These are phyloP conservation scores for Agapostemon virescens DNA, from an alignment of 2,888 invertebrate species.

Conservation along the genomic window DNA sequence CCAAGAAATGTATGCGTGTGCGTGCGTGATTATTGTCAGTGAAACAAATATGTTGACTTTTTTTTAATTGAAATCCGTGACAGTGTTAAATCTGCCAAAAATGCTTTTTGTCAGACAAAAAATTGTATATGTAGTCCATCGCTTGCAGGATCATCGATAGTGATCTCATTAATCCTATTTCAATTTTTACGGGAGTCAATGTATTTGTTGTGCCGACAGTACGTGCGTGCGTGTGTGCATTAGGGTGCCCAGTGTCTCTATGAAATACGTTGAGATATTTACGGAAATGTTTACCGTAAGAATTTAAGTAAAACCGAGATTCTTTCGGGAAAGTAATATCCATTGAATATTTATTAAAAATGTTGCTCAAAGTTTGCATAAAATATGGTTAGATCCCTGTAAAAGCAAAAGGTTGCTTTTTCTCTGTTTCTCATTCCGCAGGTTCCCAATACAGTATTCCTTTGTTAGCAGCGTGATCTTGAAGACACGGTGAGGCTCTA, in stretches of 20 bases:
- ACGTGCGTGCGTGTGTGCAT: background rate
- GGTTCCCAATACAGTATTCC: background rate
- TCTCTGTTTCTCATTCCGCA: conserved; percentile 6
- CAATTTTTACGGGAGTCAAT: background rate
- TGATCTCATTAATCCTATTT: background rate
- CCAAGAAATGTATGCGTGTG: conserved; percentile 10
- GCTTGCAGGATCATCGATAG: background rate
- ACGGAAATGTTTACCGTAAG: conserved; percentile 7
- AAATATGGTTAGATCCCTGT: conserved; percentile 12
- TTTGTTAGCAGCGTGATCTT: background rate
- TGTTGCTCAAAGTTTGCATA: conserved; percentile 21
- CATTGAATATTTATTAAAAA: conserved; percentile 19
- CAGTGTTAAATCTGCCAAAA: background rate
- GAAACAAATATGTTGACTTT: conserved; percentile 9
- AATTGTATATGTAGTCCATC: background rate
- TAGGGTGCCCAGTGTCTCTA: conserved; percentile 9
- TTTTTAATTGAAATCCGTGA: background rate
- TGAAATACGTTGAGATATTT: conserved; percentile 7
- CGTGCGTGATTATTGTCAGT: conserved; percentile 1
- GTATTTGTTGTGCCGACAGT: conserved; percentile 10
- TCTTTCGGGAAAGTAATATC: conserved; percentile 6
- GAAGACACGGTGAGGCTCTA: background rate
- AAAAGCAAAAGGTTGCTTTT: background rate
- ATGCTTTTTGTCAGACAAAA: background rate
- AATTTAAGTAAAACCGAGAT: background rate